A percentile compares a stretch with the other conserved stretches of the same genome.
Evolutionary conservation across 2,797 vertebrate species (phyloP).

Genomic region (Netta rufina): DNA sequence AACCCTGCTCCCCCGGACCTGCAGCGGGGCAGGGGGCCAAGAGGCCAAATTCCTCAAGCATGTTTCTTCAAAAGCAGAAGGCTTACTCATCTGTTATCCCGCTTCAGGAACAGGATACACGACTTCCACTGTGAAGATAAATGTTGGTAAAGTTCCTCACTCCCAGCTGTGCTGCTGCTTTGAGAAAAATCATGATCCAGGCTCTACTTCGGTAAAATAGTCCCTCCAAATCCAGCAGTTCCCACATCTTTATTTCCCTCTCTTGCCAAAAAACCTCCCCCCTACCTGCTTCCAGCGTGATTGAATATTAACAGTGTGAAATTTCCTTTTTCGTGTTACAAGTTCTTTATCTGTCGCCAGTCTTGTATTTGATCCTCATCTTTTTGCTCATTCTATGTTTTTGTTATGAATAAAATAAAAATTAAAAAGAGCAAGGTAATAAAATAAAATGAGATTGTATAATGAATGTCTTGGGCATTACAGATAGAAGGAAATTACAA

Average conservation of each 20-base stretch:
- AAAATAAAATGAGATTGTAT: slow-evolving; percentile 60
- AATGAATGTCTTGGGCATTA: slow-evolving; percentile 52
- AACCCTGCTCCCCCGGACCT: not conserved
- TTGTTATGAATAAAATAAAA: slow-evolving; percentile 67
- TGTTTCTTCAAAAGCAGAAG: not conserved
- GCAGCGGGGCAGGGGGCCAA: not conserved
- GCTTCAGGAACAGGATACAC: not conserved
- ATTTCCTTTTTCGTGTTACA: slow-evolving; percentile 53
- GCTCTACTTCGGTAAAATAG: not conserved
- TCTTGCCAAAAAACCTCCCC: not conserved
- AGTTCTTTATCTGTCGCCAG: slow-evolving; percentile 23
- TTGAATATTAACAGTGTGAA: slow-evolving; percentile 47
- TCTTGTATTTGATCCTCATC: slow-evolving; percentile 41
- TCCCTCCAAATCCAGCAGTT: not conserved
- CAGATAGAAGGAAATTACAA: slow-evolving; percentile 72
- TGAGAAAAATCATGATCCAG: not conserved
- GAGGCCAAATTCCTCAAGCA: not conserved
- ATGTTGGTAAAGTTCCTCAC: not conserved
- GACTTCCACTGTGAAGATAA: not conserved
- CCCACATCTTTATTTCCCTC: not conserved
- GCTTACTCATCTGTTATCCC: not conserved
- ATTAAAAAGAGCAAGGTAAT: slow-evolving; percentile 52
- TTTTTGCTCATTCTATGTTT: slow-evolving; percentile 40
- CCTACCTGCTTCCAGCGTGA: not conserved
- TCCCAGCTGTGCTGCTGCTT: not conserved